Percentiles rank a stretch among this genome's conserved stretches.
Evolutionary conservation across 2,113 vertebrate genomes (phyloP).

Genomic region (Thalassarche chlororhynchos): DNA sequence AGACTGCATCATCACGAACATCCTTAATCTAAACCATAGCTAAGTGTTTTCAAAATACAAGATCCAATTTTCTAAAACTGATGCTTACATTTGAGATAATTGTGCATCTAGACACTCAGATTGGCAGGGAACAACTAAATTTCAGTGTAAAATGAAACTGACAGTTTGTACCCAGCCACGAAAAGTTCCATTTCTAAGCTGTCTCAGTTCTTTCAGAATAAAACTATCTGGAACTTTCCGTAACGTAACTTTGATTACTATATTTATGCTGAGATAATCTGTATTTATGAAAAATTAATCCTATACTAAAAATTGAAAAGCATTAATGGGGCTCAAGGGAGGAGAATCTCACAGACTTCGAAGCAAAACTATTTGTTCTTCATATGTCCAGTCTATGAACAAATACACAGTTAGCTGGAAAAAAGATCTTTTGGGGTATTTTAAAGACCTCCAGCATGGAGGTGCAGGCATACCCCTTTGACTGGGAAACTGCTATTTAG

Average conservation of each 20-base stretch:
- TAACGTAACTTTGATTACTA: neutral
- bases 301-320: neutral
- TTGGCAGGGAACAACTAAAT: neutral
- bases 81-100: neutral
- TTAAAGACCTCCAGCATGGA: neutral
- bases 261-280: neutral
- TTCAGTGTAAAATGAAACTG: neutral
- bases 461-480: neutral
- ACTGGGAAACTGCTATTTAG: neutral
- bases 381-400: neutral
- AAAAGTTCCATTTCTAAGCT: neutral
- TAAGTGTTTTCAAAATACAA: neutral
- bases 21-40: neutral
- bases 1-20: neutral
- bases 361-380: neutral
- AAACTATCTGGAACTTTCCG: neutral
- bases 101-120: neutral
- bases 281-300: neutral
- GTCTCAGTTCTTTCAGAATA: neutral
- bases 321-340: neutral
- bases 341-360: neutral
- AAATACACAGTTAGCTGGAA: neutral
- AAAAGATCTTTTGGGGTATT: neutral
- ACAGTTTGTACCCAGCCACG: neutral
- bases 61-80: neutral